Evolutionary conservation across 1,140 invertebrate species (phyloP).

Genomic region (Lepidurus couesii): DNA sequence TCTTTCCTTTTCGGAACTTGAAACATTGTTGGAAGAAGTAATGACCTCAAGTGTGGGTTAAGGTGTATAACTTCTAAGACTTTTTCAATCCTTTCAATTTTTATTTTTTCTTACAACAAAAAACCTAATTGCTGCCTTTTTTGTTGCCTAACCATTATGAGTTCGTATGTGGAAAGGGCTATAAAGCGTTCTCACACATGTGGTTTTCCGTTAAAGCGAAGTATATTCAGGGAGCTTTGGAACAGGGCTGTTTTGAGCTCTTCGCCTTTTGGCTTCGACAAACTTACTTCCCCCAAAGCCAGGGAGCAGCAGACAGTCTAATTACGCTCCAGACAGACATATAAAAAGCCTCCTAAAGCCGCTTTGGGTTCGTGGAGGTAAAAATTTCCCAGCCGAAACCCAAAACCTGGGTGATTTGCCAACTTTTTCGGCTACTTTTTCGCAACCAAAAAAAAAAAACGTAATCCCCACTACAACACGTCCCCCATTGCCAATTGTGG

Average conservation of each 20-base stretch:
- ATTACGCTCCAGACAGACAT: constrained; percentile 5
- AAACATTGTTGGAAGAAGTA: background rate
- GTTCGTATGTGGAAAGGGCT: constrained; percentile 2
- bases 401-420: background rate
- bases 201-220: background rate
- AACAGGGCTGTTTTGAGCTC: background rate
- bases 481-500: no score
- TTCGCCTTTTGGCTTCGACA: background rate
- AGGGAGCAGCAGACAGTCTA: constrained; percentile 12
- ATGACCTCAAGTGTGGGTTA: background rate
- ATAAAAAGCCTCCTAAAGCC: constrained; percentile 8
- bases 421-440: background rate
- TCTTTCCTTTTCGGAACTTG: background rate
- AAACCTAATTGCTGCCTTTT: background rate
- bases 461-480: no score
- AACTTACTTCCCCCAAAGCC: background rate
- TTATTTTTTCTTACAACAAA: background rate
- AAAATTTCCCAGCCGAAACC: background rate
- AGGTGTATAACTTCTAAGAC: background rate
- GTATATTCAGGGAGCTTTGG: background rate
- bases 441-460: background rate
- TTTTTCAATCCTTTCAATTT: background rate
- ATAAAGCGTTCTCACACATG: constrained; percentile 3
- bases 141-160: constrained; percentile 3
- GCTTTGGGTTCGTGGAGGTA: background rate